phyloP scores from a whole-genome alignment of 2,113 vertebrate species.

The Sapayoa aenigma region DNA sequence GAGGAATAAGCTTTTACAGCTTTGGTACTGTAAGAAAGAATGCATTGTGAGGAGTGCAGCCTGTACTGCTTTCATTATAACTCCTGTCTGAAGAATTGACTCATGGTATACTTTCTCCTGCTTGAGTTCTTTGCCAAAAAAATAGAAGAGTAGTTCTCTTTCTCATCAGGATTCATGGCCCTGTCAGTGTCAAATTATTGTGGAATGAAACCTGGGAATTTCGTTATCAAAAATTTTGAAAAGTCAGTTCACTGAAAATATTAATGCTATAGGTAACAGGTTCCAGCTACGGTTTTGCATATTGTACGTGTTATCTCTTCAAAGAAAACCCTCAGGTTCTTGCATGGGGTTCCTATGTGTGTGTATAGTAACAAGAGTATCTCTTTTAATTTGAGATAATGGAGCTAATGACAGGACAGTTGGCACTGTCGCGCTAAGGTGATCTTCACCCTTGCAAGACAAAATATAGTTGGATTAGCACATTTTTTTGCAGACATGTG shows the following conservation, averaged over 20 bases:
- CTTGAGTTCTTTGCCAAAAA: neutral
- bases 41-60: neutral
- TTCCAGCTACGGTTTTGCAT: neutral
- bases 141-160: neutral
- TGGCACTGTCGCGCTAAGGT: neutral
- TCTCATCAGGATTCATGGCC: neutral
- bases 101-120: neutral
- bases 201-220: neutral
- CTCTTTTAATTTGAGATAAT: neutral
- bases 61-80: neutral
- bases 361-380: neutral
- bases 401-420: conserved; percentile 34
- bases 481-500: neutral
- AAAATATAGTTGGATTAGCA: neutral
- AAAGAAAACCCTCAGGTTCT: neutral
- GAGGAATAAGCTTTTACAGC: neutral
- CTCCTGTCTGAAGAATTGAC: neutral
- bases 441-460: conserved; percentile 9
- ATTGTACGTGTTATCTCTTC: neutral
- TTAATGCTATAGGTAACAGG: neutral
- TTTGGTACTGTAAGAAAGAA: neutral
- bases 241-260: neutral
- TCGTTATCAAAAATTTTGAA: neutral
- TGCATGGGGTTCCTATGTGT: neutral
- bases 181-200: neutral